These are phyloP conservation scores for Dasysyrphus tricinctus DNA, from an alignment of 2,888 invertebrate species.

Conservation along the genomic window DNA sequence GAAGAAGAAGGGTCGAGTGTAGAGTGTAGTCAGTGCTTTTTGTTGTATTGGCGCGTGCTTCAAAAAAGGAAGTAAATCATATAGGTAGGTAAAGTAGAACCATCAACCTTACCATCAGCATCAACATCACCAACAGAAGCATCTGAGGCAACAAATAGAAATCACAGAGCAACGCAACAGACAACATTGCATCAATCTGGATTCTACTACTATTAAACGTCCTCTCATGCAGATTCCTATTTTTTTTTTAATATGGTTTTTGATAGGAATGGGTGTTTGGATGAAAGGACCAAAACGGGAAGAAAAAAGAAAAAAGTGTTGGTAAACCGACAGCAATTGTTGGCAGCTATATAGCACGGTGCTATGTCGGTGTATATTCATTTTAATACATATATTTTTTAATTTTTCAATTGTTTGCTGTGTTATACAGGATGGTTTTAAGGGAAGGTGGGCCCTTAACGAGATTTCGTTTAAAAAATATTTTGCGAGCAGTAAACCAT, in stretches of 20 bases:
- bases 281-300: constrained; percentile 66
- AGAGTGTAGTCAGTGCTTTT: constrained; percentile 61
- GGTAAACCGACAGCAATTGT: constrained; percentile 76
- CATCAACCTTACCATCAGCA: constrained; percentile 60
- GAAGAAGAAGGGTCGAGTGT: constrained; percentile 63
- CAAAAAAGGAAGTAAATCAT: constrained; percentile 73
- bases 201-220: constrained; percentile 60
- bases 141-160: constrained; percentile 69
- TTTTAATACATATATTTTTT: constrained; percentile 63
- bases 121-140: constrained; percentile 53
- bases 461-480: not conserved
- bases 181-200: constrained; percentile 75
- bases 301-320: constrained; percentile 68
- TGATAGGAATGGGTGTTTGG: constrained; percentile 40
- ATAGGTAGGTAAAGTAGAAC: constrained; percentile 65
- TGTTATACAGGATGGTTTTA: constrained; percentile 57
- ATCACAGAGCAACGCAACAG: constrained; percentile 74
- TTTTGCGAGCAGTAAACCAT: not conserved
- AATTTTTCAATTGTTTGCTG: constrained; percentile 74
- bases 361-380: constrained; percentile 53
- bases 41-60: constrained; percentile 73
- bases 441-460: constrained; percentile 13
- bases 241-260: constrained; percentile 28
- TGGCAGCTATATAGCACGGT: constrained; percentile 66
- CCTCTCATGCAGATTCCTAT: constrained; percentile 66